Evolutionary conservation across 2,888 invertebrate species (phyloP), one percentile per base, ranked within the genome.

Genomic region (Fabriciana adippe): DNA sequence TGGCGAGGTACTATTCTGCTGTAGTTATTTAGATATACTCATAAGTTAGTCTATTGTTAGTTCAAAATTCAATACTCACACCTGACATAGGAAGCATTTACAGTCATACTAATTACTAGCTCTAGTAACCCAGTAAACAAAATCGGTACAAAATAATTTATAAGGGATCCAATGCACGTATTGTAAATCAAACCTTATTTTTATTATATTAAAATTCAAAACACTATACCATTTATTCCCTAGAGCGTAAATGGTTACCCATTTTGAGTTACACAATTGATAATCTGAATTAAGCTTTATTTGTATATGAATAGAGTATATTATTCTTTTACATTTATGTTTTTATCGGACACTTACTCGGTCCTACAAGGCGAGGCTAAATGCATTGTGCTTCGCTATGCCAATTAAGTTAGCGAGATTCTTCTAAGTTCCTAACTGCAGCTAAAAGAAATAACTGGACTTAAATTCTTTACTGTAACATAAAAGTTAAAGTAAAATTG

Each of bases 381-480:
- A 67, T 70, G 69, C 62, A 63, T 66, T 66, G 63, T 70, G 56
- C 70, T 54, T 60, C 50, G 71, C 64, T 70, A 64, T 73, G 68
- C 73, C 69, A 68, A 71, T 71, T 70, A 63, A 66, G 63, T 74
- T 74, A 74, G 73, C 65, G 47, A 67, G 53, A 64, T 50, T 53
- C 54, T 53, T 67, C 67, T 67, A 62, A 61, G 61, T 21, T 41
- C 15, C 31, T 59, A 47, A 47, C 62, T 60, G 16, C 55, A 48
- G 48, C 35, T 59, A 59, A 59, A 59, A 59, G 59, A 59, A 59
- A 48, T 59, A 59, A 59, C 48, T 59, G n/a, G 59, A 21, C n/a
- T 48, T 59, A 26, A 48, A 59, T 59, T 26, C 45, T 59, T 59
- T 48, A 13, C 47, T n/a, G 59, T 5, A 31, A 1, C 6, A 26